Evolutionary conservation across 92 coral and sea anemone genomes (phyloP), one percentile per base, ranked within the genome.

Genomic region (Parazoanthus atlanticus): DNA sequence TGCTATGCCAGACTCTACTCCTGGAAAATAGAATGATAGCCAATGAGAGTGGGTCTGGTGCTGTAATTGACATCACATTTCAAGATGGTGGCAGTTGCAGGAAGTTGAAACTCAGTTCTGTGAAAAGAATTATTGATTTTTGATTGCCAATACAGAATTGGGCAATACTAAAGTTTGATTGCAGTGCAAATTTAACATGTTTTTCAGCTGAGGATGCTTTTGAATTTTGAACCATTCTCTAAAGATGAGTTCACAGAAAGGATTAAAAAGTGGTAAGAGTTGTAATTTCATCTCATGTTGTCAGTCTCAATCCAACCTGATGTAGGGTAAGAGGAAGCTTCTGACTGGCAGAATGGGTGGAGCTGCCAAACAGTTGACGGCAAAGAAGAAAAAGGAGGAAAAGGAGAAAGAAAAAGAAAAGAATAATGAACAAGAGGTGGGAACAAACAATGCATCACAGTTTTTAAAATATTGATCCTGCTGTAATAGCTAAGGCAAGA

Each of bases 311-410:
- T 97, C 96, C 89, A 90, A 94, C 88, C 89, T 78, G 92, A 97
- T 91, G 84, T 93, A 97, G 99, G 99, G 99, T 56, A 97, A 95
- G 91, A 92, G 98, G 92, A 90, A 89, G 78, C 79, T 97, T 26
- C 86, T 92, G 86, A 94, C 94, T 49, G 99, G 99, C 86, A 91
- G 93, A 89, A 97, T 97, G 99, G 96, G 98, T 11, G 99, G 99
- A 40, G 96, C 99, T 16, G 81, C 97, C 36, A 96, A 93, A 85
- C 98, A 97, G 90, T 70, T 95, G 36, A 81, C 92, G 29, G 97
- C 96, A 52, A 97, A 97, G 93, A 97, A 95, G 94, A 95, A 92
- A 92, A 95, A 95, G 86, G 92, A 95, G 81, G 99, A 95, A 79
- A 96, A 95, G 78, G 96, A 85, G 23, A 94, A 94, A 25, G 94